Evolutionary conservation across 2,113 vertebrate species (phyloP).

Genomic region (Suricata suricatta): DNA sequence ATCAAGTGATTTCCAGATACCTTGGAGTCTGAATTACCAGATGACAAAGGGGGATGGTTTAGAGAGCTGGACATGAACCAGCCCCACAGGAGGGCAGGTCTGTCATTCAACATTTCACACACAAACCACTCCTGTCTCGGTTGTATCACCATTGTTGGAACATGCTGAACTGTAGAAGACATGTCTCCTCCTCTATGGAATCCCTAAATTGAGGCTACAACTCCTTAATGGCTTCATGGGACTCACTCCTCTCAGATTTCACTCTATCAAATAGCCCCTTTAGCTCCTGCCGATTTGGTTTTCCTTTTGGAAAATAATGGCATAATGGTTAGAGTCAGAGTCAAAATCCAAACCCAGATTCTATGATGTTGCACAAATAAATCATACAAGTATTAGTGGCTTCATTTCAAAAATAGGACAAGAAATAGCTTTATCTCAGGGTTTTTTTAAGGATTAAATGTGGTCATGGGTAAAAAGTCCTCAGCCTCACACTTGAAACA

Average conservation of each 20-base stretch:
- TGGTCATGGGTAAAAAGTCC: not conserved
- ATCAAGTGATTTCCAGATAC: not conserved
- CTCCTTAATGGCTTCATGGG: not conserved
- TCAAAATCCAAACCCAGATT: slow-evolving; percentile 1
- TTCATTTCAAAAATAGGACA: not conserved
- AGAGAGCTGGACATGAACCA: not conserved
- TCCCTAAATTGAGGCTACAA: not conserved
- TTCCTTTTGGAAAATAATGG: not conserved
- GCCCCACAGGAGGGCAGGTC: too few relatives aligned
- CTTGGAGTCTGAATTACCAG: not conserved
- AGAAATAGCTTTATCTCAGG: not conserved
- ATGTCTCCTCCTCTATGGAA: not conserved
- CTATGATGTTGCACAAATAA: not conserved
- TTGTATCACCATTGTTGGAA: not conserved
- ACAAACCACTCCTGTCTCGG: not conserved
- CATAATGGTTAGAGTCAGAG: not conserved
- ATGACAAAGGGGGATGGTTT: not conserved
- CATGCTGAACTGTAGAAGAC: not conserved
- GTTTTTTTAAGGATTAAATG: not conserved
- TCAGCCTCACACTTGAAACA: not conserved
- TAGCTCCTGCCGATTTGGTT: not conserved
- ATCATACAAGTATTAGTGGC: not conserved
- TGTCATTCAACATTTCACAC: not conserved
- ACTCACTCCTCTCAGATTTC: not conserved
- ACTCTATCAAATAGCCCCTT: not conserved